Evolutionary conservation across 2,113 vertebrate genomes (phyloP), one percentile per base, ranked within the genome.

Genomic region (Phoxinus phoxinus): DNA sequence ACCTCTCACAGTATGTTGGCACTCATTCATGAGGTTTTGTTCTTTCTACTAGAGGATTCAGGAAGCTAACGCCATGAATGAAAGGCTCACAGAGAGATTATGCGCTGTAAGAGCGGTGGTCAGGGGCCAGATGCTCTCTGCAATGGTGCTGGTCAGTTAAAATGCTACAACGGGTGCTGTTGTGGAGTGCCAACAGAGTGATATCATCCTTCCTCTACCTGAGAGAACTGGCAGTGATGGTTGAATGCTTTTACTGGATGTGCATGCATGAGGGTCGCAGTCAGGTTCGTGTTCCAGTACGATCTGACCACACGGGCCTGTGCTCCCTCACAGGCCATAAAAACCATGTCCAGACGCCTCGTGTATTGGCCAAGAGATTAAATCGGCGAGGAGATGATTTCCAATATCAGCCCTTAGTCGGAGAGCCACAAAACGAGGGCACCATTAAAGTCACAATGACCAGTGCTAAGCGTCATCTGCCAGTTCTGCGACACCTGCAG

Each of bases 1-100:
- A 87, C 53, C 85, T 44, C 77, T 81, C 79, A 85, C 74, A 81
- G 87, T 82, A 89, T 79, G 83, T 81, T 91, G 90, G 90, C 86
- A 4, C 69, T 0, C 27, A 61, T 87, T 88, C 89, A 89, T 59
- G 67, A 21, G 83, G 73, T 86, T 88, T 78, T 46, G 77, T 89
- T 84, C 69, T 87, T 90, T 63, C 59, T 51, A n/a, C 48, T 73
- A 84, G 56, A 59, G 46, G 65, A 84, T 65, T 89, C 86, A 90
- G 72, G 61, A 78, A 32, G 75, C 61, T 72, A 15, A 15, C 48
- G 77, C 46, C 76, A 83, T 80, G 84, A 91, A 44, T 32, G 41
- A 58, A 37, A n/a, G 67, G 25, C 37, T 46, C 7, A n/a, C 7
- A n/a, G 41, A 61, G 25, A 59, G 23, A 15, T 25, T 25, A 8